phyloP scores from a whole-genome alignment of 2,113 vertebrate species.

The Coturnix japonica region DNA sequence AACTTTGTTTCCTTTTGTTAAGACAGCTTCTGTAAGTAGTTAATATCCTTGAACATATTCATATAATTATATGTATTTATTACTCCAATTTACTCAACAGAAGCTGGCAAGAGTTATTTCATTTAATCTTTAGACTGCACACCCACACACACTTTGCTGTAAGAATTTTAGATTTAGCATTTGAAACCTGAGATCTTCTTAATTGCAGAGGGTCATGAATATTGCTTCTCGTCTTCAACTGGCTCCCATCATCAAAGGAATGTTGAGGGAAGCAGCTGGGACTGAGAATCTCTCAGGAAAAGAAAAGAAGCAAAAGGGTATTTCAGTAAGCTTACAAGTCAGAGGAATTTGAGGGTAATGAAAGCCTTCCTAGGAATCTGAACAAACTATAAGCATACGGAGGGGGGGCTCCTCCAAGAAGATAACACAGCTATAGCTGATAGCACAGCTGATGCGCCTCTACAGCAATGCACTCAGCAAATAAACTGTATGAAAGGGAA shows the following conservation, averaged over 20 bases:
- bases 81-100: constrained; percentile 55
- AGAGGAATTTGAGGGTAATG: neutral
- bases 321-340: constrained; percentile 14
- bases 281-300: constrained; percentile 29
- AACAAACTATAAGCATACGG: neutral
- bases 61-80: constrained; percentile 61
- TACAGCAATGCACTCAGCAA: neutral
- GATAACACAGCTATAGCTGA: neutral
- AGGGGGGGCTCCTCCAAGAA: neutral
- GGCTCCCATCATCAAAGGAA: constrained; percentile 27
- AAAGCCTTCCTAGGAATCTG: neutral
- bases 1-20: constrained; percentile 1
- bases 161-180: constrained; percentile 38
- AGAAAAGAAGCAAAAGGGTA: neutral
- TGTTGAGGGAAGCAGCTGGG: neutral
- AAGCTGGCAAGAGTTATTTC: constrained; percentile 44
- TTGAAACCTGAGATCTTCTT: constrained; percentile 43
- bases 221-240: constrained; percentile 27
- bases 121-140: constrained; percentile 49
- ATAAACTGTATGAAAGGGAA: neutral
- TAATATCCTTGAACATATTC: constrained; percentile 27
- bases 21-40: neutral
- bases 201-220: constrained; percentile 44
- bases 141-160: constrained; percentile 40
- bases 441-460: neutral